Base-by-base conservation (phyloP, 92 coral and sea anemone genomes). In the Pocillopora meandrina region DNA sequence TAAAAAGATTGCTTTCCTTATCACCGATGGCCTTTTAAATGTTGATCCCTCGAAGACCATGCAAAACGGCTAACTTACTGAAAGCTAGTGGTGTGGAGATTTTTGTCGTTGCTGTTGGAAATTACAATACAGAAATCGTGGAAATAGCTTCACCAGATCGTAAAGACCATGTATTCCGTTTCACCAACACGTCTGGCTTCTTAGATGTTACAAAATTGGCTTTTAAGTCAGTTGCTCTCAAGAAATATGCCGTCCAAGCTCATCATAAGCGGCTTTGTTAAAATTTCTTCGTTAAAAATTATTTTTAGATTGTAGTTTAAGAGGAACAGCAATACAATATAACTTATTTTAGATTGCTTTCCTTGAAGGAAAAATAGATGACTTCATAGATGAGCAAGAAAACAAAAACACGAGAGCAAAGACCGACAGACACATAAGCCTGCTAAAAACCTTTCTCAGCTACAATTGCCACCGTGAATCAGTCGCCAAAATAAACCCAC, bases 1-100 rank as follows among this genome's bases (percentile, higher is more conserved):
- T 4, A 34, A 61, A 81, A 88, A 88, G 74, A 56, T 91, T 19
- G 84, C 84, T 14, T 85, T 93, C 15, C 84, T 93, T 11, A 86
- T 93, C 74, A 93, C 97, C 9, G 97, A 93, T 65, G 97, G 94
- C 61, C 93, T 85, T 59, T 91, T 94, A 11, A 93, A 91, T 59
- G 58, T 84, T 34, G 13, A 90, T 55, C 26, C 85, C 64, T 65
- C 26, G 11, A 78, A 63, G 66, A 93, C 96, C 58, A 73, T 93
- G 36, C 87, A 86, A 66, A 93, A 90, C 12, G 96, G n/a, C 96
- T 3, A 78, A 87, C 55, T 76, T 65, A 16, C 71, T 93, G 63
- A 93, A 90, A 72, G 79, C 85, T 47, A 71, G 74, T 68, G 92
- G 92, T 0, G 76, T 87, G 20, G 90, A 93, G 79, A 76, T 93